Base-by-base conservation (phyloP, 1,140 invertebrate genomes). In the Drosophila ogumai region DNA sequence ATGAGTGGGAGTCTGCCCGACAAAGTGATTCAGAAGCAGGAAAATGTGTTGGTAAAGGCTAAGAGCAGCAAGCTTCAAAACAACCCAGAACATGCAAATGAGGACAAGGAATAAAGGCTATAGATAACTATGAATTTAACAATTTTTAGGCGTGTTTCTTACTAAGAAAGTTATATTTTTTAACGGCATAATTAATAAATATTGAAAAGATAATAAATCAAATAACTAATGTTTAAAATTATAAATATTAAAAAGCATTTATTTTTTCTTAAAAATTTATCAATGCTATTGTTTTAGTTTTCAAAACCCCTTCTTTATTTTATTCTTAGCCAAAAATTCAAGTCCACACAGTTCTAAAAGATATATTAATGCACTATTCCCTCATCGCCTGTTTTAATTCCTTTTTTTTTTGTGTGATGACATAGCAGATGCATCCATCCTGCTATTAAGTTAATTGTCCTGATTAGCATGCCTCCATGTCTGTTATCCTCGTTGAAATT, bases 371-470 rank as follows among this genome's bases (percentile, higher is more conserved):
- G 31, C 2, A 1, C 9, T 32, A 36, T 43, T 43, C 40, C n/a
- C n/a, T 17, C 40, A 4, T 43, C n/a, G 40, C 40, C 4, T 43
- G n/a, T 43, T 43, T 17, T 10, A 17, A n/a, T 43, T 43, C 4
- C 9, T 5, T 17, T 43, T 9, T 43, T 36, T 36, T 9, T 17
- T 9, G 22, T 36, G 4, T 8, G 25, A 12, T 50, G 47, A 2
- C 55, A 17, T 25, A n/a, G 25, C 28, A 34, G 19, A 38, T 32
- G 44, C 43, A 67, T 67, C 28, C 68, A 28, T 50, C 32, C 43
- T 50, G 41, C 50, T 65, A 54, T 76, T 75, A 76, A 75, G 60
- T 76, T 66, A 75, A 75, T 75, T 75, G 60, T 75, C 54, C 72
- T 66, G 54, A 76, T 76, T 75, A 75, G 73, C 72, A 44, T 57